A percentile compares a stretch with the other conserved stretches of the same genome.
Conservation (phyloP, 2,113 vertebrate genomes). For the Heteronetta atricapilla region DNA sequence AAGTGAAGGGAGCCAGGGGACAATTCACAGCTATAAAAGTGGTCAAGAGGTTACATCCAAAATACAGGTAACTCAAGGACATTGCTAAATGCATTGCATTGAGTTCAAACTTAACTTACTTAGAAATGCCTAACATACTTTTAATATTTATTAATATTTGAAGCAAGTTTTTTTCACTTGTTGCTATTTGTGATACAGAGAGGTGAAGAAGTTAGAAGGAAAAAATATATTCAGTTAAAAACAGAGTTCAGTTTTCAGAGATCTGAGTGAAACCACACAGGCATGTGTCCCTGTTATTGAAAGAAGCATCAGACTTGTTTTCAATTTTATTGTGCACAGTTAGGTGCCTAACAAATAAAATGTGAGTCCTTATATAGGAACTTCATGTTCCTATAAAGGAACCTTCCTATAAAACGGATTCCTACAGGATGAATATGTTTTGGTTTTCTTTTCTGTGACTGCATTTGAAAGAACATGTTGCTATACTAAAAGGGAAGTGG, state of each 20-base stretch:
- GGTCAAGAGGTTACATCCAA: slow-evolving; percentile 35
- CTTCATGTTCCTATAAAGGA: background rate
- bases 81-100: background rate
- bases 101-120: background rate
- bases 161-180: background rate
- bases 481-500: background rate
- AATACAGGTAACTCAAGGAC: slow-evolving; percentile 46
- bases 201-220: background rate
- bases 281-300: background rate
- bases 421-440: background rate
- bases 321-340: background rate
- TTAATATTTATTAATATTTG: background rate
- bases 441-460: background rate
- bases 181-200: background rate
- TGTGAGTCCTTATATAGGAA: background rate
- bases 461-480: background rate
- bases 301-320: background rate
- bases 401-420: background rate
- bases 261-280: background rate
- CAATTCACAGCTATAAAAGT: slow-evolving; percentile 36
- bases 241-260: background rate
- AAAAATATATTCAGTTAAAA: background rate
- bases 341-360: background rate
- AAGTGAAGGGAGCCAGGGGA: slow-evolving; percentile 43
- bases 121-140: background rate